Conservation (phyloP, 1,140 invertebrate species). For the Ptiloglossa arizonensis region DNA sequence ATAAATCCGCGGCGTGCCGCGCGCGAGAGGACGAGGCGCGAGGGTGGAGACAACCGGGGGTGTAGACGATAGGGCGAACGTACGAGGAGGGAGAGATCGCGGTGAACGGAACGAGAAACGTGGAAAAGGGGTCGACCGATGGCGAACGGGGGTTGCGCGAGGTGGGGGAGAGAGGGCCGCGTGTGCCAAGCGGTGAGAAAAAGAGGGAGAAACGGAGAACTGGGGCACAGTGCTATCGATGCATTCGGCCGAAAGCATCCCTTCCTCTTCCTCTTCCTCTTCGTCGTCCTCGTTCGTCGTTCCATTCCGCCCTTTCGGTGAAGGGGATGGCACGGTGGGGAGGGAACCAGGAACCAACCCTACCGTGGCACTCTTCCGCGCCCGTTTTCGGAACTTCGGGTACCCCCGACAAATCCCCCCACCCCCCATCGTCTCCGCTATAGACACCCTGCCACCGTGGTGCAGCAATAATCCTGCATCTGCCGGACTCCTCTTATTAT, state of each 20-base stretch:
- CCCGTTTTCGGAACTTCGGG: slow-evolving; percentile 52
- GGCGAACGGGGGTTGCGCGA: slow-evolving; percentile 12
- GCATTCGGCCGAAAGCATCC: slow-evolving; percentile 67
- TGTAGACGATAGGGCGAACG: too few relatives aligned
- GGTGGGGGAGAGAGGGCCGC: slow-evolving; percentile 22
- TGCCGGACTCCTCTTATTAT: slow-evolving; percentile 52
- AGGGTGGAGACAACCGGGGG: neutral
- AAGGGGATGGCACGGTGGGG: too few relatives aligned
- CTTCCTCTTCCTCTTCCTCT: slow-evolving; percentile 52
- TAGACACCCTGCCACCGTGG: slow-evolving; percentile 36
- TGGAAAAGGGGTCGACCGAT: slow-evolving; percentile 35
- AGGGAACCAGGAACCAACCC: slow-evolving; percentile 32
- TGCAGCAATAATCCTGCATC: slow-evolving; percentile 64
- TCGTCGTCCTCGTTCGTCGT: slow-evolving; percentile 43
- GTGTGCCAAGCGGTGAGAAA: slow-evolving; percentile 12
- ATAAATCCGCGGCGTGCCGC: slow-evolving; percentile 62
- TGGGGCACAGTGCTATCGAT: slow-evolving; percentile 71
- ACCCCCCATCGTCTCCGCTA: too few relatives aligned
- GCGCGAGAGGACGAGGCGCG: neutral
- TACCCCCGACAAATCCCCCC: too few relatives aligned
- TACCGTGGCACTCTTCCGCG: slow-evolving; percentile 39
- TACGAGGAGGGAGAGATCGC: neutral
- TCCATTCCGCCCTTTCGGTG: slow-evolving; percentile 45
- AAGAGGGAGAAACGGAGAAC: slow-evolving; percentile 54
- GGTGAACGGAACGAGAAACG: slow-evolving; percentile 7